Evolutionary conservation across 2,113 vertebrate genomes (phyloP).

Genomic region (Varanus salvator): DNA sequence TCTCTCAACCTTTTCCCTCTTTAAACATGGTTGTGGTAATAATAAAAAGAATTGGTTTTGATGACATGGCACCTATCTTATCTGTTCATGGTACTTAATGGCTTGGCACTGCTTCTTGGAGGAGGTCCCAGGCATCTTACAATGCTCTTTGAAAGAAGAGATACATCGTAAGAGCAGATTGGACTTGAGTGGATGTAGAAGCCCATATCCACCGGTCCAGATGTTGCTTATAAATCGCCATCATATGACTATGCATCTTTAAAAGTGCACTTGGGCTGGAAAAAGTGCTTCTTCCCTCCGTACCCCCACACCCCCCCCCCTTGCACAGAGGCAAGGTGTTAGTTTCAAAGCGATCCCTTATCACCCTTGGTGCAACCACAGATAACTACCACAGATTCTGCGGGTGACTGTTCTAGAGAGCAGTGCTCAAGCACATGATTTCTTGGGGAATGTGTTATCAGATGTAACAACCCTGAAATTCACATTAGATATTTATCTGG

Average conservation of each 20-base stretch:
- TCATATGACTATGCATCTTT: background rate
- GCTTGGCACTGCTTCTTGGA: background rate
- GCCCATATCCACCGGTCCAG: background rate
- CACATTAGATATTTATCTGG: background rate
- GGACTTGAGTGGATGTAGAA: background rate
- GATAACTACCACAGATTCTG: background rate
- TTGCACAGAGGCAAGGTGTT: background rate
- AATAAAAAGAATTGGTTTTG: background rate
- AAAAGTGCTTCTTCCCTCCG: background rate
- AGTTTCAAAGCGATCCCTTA: background rate
- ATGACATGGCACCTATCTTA: rapidly evolving
- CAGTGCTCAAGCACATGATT: background rate
- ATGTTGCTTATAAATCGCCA: background rate
- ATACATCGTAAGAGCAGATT: background rate
- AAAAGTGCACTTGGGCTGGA: background rate
- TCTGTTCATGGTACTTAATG: background rate
- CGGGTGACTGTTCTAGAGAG: background rate
- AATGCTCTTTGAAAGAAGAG: background rate
- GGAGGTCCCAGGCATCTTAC: background rate
- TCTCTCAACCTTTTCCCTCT: background rate
- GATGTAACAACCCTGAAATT: background rate
- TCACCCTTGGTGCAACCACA: background rate
- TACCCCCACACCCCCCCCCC: too few species aligned
- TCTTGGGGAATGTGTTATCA: background rate
- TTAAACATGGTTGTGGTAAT: background rate